phyloP scores from a whole-genome alignment of 2,888 invertebrate species.

The Sesia apiformis region DNA sequence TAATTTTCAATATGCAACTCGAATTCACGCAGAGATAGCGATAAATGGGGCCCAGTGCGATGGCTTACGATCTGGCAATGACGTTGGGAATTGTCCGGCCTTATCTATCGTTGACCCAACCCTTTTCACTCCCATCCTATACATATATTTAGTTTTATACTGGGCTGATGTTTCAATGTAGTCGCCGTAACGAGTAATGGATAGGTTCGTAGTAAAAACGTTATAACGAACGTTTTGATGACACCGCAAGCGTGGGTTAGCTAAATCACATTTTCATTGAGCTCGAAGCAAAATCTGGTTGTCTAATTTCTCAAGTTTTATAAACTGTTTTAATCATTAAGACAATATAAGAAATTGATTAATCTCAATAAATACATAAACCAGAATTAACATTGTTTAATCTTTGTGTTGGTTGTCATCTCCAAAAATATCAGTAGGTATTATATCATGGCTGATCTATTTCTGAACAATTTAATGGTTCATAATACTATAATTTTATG shows the following conservation, averaged over 20 bases:
- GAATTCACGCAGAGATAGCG: slow-evolving; percentile 41
- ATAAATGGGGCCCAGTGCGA: slow-evolving; percentile 43
- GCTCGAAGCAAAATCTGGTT: no score
- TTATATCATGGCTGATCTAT: slow-evolving; percentile 15
- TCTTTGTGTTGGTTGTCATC: neutral
- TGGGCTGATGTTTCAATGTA: neutral
- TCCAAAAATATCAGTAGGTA: neutral
- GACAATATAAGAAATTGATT: no score
- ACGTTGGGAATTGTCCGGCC: slow-evolving; percentile 51
- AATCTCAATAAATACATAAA: no score
- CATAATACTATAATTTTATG: slow-evolving; percentile 28
- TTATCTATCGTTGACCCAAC: slow-evolving; percentile 62
- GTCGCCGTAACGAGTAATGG: no score
- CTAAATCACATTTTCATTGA: no score
- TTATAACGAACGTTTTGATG: no score
- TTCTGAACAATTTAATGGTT: slow-evolving; percentile 31
- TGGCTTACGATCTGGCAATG: slow-evolving; percentile 59
- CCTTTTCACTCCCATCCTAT: slow-evolving; percentile 57
- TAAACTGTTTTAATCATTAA: no score
- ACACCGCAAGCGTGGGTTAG: no score
- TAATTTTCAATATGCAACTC: neutral
- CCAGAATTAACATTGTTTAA: no score
- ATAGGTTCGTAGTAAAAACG: no score
- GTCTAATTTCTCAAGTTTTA: no score
- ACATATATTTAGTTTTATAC: neutral